Conservation (phyloP, 2,888 invertebrate genomes). For the Coelinius sp. region DNA sequence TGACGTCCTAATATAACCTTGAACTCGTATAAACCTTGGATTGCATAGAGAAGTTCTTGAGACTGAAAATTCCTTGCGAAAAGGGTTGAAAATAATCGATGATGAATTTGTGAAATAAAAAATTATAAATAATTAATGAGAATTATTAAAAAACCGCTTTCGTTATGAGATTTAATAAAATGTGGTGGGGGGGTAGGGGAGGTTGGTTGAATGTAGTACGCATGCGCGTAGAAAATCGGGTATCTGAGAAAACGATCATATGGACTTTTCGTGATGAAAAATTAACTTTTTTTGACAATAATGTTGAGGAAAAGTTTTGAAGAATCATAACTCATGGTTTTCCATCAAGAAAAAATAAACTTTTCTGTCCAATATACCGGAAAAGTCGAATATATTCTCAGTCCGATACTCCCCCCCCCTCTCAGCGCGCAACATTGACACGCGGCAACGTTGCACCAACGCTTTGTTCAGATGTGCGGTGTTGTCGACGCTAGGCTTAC, state of each 20-base stretch:
- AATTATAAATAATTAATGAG: neutral
- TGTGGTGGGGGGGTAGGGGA: neutral
- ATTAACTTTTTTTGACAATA: no score
- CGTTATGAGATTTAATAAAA: neutral
- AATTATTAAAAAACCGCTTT: neutral
- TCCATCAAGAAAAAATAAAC: neutral
- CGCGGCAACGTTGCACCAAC: conserved; percentile 34
- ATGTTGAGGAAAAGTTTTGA: neutral
- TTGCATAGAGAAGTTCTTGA: no score
- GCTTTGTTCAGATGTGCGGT: conserved; percentile 34
- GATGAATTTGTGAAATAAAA: neutral
- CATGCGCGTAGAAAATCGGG: conserved; percentile 36
- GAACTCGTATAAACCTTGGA: neutral
- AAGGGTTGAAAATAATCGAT: neutral
- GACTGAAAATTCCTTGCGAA: neutral
- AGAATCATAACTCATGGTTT: neutral
- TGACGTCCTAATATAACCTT: neutral
- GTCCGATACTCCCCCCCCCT: neutral
- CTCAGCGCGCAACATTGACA: neutral
- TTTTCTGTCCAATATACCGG: neutral
- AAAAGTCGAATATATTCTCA: neutral
- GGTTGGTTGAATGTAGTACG: conserved; percentile 5
- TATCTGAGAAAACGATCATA: conserved; percentile 21
- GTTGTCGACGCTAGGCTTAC: conserved; percentile 32
- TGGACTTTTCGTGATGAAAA: neutral